phyloP scores from a whole-genome alignment of 2,888 invertebrate genomes.

The Thumatha senex region DNA sequence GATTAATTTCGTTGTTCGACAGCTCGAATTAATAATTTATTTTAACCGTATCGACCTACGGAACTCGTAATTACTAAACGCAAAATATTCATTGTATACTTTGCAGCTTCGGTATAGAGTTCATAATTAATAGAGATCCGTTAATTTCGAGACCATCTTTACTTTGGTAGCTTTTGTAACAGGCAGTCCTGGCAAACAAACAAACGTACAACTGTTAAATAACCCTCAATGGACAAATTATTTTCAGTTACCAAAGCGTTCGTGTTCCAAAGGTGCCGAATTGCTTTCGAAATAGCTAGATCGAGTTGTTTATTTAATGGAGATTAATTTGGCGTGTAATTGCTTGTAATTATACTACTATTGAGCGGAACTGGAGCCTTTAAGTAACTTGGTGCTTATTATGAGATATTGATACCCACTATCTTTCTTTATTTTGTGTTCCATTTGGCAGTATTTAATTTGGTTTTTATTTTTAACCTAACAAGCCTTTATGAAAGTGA shows the following conservation, averaged over 20 bases:
- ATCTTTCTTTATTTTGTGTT: background rate
- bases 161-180: conserved; percentile 43
- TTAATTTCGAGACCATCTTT: conserved; percentile 38
- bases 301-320: conserved; percentile 47
- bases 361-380: conserved; percentile 24
- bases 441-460: no score
- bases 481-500: no score
- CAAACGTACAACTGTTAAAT: conserved; percentile 58
- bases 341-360: conserved; percentile 43
- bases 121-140: conserved; percentile 21
- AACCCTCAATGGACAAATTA: conserved; percentile 62
- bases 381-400: conserved; percentile 26
- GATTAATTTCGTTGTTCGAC: conserved; percentile 69
- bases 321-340: conserved; percentile 45
- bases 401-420: conserved; percentile 5
- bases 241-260: conserved; percentile 50
- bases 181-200: conserved; percentile 58
- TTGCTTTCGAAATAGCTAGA: conserved; percentile 40
- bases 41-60: conserved; percentile 45
- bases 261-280: conserved; percentile 39
- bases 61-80: conserved; percentile 36
- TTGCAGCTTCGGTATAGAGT: conserved; percentile 40
- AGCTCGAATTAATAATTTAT: conserved; percentile 70
- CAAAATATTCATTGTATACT: conserved; percentile 41
- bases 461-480: no score